phyloP scores from a whole-genome alignment of 2,888 invertebrate species.

The Himalopsyche anomala region DNA sequence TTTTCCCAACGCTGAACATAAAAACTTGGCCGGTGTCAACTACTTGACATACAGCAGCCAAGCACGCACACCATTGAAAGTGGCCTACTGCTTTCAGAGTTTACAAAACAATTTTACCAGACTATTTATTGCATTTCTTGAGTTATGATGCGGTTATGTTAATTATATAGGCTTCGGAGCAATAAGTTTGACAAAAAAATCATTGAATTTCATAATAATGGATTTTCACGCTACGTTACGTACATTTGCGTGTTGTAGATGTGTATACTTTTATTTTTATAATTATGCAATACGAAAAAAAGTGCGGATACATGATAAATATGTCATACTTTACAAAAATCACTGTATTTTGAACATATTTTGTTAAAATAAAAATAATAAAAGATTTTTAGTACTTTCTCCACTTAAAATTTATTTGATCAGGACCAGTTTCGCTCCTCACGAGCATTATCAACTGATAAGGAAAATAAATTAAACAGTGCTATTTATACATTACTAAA shows the following conservation, averaged over 20 bases:
- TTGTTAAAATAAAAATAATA: no score
- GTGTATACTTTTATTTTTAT: no score
- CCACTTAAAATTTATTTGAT: no score
- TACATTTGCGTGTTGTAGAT: background rate
- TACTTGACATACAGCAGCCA: background rate
- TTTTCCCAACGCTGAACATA: slow-evolving; percentile 30
- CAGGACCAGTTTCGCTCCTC: no score
- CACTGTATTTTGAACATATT: no score
- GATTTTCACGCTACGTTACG: background rate
- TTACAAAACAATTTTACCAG: slow-evolving; percentile 34
- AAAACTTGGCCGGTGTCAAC: slow-evolving; percentile 35
- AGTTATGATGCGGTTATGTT: slow-evolving; percentile 42
- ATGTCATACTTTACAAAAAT: no score
- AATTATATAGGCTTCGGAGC: slow-evolving; percentile 15
- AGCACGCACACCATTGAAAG: slow-evolving; percentile 21
- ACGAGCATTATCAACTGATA: no score
- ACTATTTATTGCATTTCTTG: slow-evolving; percentile 34
- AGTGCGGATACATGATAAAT: no score
- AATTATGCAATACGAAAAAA: no score
- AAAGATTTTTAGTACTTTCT: no score
- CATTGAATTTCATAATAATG: slow-evolving; percentile 1
- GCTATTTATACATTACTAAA: no score
- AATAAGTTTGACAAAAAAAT: slow-evolving; percentile 17
- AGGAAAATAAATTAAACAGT: no score
- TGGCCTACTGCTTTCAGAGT: slow-evolving; percentile 17